Percentiles rank a stretch among this genome's conserved stretches.
Evolutionary conservation across 2,113 vertebrate species (phyloP).

Genomic region (Pachyramphus minor): DNA sequence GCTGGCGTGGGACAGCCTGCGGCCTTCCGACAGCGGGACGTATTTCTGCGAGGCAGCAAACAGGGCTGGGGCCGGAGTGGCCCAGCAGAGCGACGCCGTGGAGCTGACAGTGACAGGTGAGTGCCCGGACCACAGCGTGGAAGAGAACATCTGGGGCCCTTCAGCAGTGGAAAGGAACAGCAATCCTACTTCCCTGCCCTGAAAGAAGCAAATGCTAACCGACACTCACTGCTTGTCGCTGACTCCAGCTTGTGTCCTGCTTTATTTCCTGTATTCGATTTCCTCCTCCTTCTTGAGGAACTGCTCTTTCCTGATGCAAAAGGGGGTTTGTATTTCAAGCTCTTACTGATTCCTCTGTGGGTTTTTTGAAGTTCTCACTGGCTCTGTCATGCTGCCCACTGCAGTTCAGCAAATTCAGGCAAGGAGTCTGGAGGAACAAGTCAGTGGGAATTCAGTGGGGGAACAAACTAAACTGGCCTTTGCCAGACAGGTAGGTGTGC

Average conservation of each 20-base stretch:
- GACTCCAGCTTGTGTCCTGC: background rate
- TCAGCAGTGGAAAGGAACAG: fast-evolving
- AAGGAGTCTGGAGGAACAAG: background rate
- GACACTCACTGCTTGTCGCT: fast-evolving
- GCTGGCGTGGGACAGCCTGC: conserved; percentile 22
- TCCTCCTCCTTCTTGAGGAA: background rate
- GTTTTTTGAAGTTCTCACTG: background rate
- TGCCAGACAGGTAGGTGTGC: background rate
- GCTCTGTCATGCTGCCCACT: background rate
- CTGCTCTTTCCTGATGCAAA: background rate
- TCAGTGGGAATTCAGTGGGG: background rate
- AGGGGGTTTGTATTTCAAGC: background rate
- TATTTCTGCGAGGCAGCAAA: conserved; percentile 62
- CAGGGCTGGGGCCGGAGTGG: background rate
- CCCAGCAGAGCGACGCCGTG: background rate
- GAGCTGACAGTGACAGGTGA: conserved; percentile 1
- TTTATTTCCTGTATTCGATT: fast-evolving
- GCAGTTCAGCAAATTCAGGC: background rate
- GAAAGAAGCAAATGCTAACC: background rate
- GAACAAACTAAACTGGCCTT: background rate
- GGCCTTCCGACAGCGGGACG: background rate
- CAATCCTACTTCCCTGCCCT: background rate
- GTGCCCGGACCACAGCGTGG: background rate
- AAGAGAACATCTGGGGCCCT: background rate
- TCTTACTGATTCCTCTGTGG: background rate